Conservation (phyloP, 2,888 invertebrate genomes). For the Dorcus hopei region DNA sequence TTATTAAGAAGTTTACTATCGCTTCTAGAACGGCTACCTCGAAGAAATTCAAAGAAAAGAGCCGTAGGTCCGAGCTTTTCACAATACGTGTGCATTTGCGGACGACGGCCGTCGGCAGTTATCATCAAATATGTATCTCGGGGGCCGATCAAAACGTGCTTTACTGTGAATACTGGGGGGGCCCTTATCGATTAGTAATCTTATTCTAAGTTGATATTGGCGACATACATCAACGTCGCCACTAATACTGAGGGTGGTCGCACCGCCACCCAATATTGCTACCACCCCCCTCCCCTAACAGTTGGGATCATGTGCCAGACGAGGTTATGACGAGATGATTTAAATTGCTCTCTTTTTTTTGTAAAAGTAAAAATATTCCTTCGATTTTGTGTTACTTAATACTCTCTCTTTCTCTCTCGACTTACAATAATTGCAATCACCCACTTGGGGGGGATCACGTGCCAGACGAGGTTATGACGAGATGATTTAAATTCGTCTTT, state of each 20-base stretch:
- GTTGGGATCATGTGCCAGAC: background rate
- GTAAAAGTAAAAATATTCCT: too few species aligned
- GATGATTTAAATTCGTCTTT: too few species aligned
- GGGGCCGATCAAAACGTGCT: background rate
- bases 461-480: background rate
- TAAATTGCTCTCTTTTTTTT: too few species aligned
- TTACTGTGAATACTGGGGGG: conserved; percentile 9
- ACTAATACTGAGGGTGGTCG: conserved; percentile 32
- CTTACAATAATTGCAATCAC: too few species aligned
- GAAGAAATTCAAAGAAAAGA: background rate
- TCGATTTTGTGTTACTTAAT: too few species aligned
- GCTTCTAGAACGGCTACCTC: too few species aligned
- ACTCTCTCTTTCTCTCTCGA: too few species aligned
- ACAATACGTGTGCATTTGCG: background rate
- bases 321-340: background rate
- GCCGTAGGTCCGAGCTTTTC: background rate
- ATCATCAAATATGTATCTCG: background rate
- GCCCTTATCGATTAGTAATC: conserved; percentile 37
- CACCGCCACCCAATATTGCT: conserved; percentile 22
- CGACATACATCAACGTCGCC: conserved; percentile 43
- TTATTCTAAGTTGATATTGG: conserved; percentile 41
- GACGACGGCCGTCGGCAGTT: background rate
- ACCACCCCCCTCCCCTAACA: conserved; percentile 2
- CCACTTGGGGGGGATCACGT: background rate
- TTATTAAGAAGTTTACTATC: too few species aligned